Evolutionary conservation across 1,140 invertebrate genomes (phyloP).

Genomic region (Ridgeia piscesae): DNA sequence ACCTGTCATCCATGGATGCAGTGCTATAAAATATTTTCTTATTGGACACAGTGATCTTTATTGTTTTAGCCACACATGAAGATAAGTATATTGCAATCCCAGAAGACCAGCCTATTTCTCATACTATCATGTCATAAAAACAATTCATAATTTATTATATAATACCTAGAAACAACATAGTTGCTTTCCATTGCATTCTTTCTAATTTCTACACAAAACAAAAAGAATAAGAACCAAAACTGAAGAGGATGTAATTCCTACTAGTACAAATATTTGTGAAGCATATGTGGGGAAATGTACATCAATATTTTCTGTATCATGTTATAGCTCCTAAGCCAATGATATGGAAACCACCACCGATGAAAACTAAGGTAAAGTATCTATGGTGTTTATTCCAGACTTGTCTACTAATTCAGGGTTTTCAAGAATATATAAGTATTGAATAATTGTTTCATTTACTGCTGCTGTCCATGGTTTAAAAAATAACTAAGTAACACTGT

Average conservation of each 20-base stretch:
- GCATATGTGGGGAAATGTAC: neutral
- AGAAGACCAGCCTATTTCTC: neutral
- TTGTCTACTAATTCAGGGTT: too few relatives aligned
- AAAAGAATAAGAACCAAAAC: neutral
- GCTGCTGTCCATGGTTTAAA: too few relatives aligned
- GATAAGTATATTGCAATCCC: neutral
- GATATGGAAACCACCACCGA: neutral
- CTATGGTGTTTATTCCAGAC: neutral
- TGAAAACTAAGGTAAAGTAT: neutral
- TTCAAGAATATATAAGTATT: too few relatives aligned
- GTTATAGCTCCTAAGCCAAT: neutral
- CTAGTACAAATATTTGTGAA: neutral
- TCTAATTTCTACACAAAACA: neutral
- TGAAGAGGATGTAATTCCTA: neutral
- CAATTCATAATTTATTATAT: neutral
- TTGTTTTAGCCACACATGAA: too few relatives aligned
- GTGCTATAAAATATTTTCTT: neutral
- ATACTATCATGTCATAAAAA: neutral
- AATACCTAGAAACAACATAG: too few relatives aligned
- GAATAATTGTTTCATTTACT: too few relatives aligned
- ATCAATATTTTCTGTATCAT: neutral
- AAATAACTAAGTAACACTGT: too few relatives aligned
- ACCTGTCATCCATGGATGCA: neutral
- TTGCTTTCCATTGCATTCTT: neutral
- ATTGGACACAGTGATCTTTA: neutral